These are phyloP conservation scores for Karalla daura DNA, from an alignment of 2,797 vertebrate species.

Conservation along the genomic window DNA sequence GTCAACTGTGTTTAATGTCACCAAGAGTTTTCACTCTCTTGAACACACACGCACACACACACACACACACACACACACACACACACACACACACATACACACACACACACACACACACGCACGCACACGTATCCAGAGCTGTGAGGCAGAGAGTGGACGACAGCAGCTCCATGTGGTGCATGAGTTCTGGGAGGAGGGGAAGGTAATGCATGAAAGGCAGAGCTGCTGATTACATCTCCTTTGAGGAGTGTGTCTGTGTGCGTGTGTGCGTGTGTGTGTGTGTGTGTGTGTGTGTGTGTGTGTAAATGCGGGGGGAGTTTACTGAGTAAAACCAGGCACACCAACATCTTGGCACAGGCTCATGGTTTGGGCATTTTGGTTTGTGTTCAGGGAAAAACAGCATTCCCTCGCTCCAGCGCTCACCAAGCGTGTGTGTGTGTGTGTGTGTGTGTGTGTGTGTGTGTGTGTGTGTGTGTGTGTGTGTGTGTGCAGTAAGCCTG, in stretches of 20 bases:
- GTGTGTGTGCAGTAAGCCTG: conserved; percentile 34
- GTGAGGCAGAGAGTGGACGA: conserved; percentile 17
- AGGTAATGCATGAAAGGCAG: conserved; percentile 31
- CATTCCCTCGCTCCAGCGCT: conserved; percentile 36
- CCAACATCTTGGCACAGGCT: conserved; percentile 54
- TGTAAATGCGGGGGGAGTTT: conserved; percentile 11
- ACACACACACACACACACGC: conserved; percentile 18
- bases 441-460: conserved; percentile 3
- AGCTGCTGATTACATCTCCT: conserved; percentile 65
- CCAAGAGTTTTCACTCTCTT: conserved; percentile 65
- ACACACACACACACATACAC: conserved; percentile 31
- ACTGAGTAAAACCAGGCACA: conserved; percentile 71
- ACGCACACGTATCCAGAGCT: conserved; percentile 45
- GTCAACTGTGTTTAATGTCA: conserved; percentile 82
- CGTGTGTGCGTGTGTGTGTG: background rate
- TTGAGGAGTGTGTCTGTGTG: conserved; percentile 28
- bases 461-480: conserved; percentile 3
- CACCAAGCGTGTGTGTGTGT: background rate
- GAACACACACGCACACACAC: conserved; percentile 41
- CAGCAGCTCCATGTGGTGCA: conserved; percentile 36
- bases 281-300: background rate
- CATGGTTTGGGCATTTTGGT: conserved; percentile 55
- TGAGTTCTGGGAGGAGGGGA: conserved; percentile 5
- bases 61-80: conserved; percentile 35
- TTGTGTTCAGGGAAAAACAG: conserved; percentile 58